Evolutionary conservation across 2,113 vertebrate species (phyloP).

Genomic region (western clawed frog (Xenopus tropicalis)): UCB_Xtro_10.0 CM004450.2:5777001-5777500

Average conservation of each 20-base stretch:
- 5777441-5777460: neutral
- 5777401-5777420: neutral
- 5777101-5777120: neutral
- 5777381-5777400: neutral
- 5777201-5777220: slow-evolving; percentile 28
- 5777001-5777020: neutral
- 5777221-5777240: neutral
- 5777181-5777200: slow-evolving; percentile 15
- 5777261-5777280: neutral
- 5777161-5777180: neutral
- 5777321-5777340: slow-evolving; percentile 49
- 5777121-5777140: neutral
- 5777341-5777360: slow-evolving; percentile 62
- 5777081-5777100: neutral
- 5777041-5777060: neutral
- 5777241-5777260: neutral
- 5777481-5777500: neutral
- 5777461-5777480: neutral
- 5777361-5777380: slow-evolving; percentile 16
- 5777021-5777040: neutral
- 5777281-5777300: neutral
- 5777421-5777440: neutral
- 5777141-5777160: neutral
- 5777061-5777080: neutral
- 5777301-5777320: neutral